These are phyloP conservation scores for Harpagifer antarcticus DNA, from an alignment of 2,797 vertebrate species.

Conservation along the genomic window DNA sequence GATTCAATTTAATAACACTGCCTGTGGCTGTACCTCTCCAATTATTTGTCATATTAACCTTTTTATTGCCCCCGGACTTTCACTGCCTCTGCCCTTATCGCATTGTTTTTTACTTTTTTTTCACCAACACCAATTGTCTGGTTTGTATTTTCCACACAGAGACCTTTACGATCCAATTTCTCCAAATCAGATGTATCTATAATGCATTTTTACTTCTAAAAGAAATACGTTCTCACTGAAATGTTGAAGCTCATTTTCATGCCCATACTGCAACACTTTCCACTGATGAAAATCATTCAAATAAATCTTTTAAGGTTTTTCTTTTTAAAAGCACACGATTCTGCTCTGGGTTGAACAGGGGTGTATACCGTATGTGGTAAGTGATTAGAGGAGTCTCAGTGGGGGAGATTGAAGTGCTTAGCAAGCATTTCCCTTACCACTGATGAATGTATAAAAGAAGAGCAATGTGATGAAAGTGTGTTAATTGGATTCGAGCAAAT, in stretches of 20 bases:
- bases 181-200: conserved; percentile 32
- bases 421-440: conserved; percentile 14
- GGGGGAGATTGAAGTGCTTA: conserved; percentile 33
- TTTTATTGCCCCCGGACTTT: conserved; percentile 34
- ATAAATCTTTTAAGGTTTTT: conserved; percentile 60
- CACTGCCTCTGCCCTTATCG: conserved; percentile 24
- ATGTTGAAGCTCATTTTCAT: conserved; percentile 51
- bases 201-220: conserved; percentile 44
- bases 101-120: conserved; percentile 28
- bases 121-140: conserved; percentile 5
- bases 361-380: conserved; percentile 24
- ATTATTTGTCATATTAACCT: conserved; percentile 75
- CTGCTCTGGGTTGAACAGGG: conserved; percentile 25
- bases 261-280: conserved; percentile 27
- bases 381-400: conserved; percentile 43
- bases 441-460: conserved; percentile 14
- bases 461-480: conserved; percentile 26
- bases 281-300: conserved; percentile 56
- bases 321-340: conserved; percentile 33
- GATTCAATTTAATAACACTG: conserved; percentile 57
- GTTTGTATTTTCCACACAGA: conserved; percentile 25
- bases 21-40: conserved; percentile 44
- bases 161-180: conserved; percentile 17
- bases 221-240: conserved; percentile 39
- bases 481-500: conserved; percentile 34